Evolutionary conservation across 2,888 invertebrate genomes (phyloP).

Genomic region (Epicampocera succincta): DNA sequence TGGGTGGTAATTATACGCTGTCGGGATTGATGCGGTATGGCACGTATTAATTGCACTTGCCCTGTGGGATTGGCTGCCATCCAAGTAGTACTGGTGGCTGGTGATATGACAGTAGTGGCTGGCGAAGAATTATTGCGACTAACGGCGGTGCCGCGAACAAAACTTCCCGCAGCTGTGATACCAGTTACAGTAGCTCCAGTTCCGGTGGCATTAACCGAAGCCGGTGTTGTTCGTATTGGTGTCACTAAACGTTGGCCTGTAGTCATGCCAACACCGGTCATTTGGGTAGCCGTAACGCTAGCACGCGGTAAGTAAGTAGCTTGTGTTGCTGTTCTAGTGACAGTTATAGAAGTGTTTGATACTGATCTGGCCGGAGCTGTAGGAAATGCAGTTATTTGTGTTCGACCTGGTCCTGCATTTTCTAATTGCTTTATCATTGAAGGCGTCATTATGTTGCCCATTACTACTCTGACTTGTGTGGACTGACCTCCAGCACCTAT

Average conservation of each 20-base stretch:
- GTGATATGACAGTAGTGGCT: constrained; percentile 80
- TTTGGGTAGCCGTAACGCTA: constrained; percentile 79
- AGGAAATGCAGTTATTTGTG: constrained; percentile 81
- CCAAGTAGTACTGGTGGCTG: constrained; percentile 79
- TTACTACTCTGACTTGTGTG: constrained; percentile 80
- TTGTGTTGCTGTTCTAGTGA: constrained; percentile 80
- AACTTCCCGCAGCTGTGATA: constrained; percentile 76
- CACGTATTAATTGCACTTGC: constrained; percentile 80
- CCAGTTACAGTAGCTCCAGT: constrained; percentile 75
- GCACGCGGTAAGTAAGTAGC: constrained; percentile 80
- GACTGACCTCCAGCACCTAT: constrained; percentile 79
- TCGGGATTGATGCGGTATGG: constrained; percentile 78
- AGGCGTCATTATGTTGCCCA: constrained; percentile 82
- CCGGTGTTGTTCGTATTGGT: constrained; percentile 78
- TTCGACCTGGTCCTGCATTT: constrained; percentile 75
- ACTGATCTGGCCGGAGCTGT: constrained; percentile 77
- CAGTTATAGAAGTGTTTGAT: constrained; percentile 81
- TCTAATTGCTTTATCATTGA: constrained; percentile 83
- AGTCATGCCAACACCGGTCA: constrained; percentile 74
- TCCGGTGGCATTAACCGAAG: constrained; percentile 72
- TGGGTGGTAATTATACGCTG: constrained; percentile 81
- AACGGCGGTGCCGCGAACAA: constrained; percentile 78
- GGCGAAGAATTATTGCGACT: constrained; percentile 77
- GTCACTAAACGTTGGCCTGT: constrained; percentile 78
- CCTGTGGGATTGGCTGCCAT: constrained; percentile 79